A percentile compares a stretch with the other conserved stretches of the same genome.
phyloP scores from a whole-genome alignment of 2,888 invertebrate genomes.

The Pammene aurita region DNA sequence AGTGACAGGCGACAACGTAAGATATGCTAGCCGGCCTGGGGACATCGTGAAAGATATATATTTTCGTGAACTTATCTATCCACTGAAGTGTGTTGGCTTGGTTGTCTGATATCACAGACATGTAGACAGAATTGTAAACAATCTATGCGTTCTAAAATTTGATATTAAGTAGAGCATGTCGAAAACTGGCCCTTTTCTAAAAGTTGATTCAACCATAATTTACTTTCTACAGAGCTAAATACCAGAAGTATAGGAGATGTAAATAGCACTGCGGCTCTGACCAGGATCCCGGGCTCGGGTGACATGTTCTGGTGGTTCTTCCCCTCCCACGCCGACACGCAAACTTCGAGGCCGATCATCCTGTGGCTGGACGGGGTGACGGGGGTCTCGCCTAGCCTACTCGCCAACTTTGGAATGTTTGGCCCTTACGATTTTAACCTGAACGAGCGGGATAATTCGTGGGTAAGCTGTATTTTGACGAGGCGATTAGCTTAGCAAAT shows the following conservation, averaged over 20 bases:
- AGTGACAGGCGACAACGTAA: no score
- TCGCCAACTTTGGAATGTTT: constrained; percentile 93
- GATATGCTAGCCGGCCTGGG: no score
- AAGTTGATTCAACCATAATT: no score
- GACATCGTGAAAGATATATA: no score
- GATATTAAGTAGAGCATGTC: no score
- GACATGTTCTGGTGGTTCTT: constrained; percentile 95
- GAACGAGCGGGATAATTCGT: constrained; percentile 85
- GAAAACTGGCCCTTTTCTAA: no score
- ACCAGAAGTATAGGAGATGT: constrained; percentile 80
- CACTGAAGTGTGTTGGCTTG: no score
- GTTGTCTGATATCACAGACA: no score
- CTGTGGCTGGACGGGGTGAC: constrained; percentile 96
- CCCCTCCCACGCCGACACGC: constrained; percentile 84
- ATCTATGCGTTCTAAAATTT: no score
- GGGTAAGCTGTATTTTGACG: constrained; percentile 81
- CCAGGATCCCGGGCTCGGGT: constrained; percentile 86
- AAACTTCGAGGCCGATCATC: constrained; percentile 85
- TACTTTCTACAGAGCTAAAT: constrained; percentile 55
- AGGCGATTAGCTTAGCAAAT: background rate
- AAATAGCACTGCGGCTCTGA: constrained; percentile 88
- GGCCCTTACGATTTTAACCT: constrained; percentile 88
- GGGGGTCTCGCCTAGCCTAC: constrained; percentile 89
- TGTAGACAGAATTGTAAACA: no score
- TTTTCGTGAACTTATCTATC: no score